Evolutionary conservation across 2,113 vertebrate genomes (phyloP), one percentile per base, ranked within the genome.

Genomic region (Balaenoptera acutorostrata): DNA sequence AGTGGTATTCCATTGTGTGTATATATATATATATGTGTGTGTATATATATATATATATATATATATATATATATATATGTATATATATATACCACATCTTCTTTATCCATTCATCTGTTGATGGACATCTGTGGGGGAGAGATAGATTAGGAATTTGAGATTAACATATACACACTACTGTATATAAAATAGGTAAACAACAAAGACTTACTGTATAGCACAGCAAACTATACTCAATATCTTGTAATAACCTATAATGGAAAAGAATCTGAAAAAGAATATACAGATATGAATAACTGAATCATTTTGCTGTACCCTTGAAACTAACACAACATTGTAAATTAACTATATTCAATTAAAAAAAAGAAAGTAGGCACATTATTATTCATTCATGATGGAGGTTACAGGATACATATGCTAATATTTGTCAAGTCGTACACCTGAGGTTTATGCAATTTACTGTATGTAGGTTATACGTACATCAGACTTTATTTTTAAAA

Each of bases 321-420:
- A 55, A n/a, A n/a, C 46, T 52, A n/a, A 23, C 0, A 52, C 31
- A 78, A 14, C 33, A 25, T 55, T 23, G 49, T 55, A 52, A 55
- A 55, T 57, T 57, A 57, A 57, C 6, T 78, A 23, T 55, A n/a
- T 78, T 78, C 75, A 55, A 55, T n/a, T 77, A 6, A 2, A 77
- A 78, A 77, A 55, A n/a, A 52, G 31, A 23, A 23, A 55, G 20
- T 20, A 23, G 49, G 49, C 49, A 52, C 49, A 12, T 29, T 29
- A 49, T 77, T 77, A 21, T 49, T 44, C 74, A 49, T 49, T 49
- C 27, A 8, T 0, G 23, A 4, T 31, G 74, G 63, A 18, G 12
- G 5, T 1, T 11, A 8, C 21, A 3, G 7, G 63, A 1, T 18
- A 11, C 49, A 20, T 3, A 2, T 1, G 11, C 20, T 39, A 0